phyloP scores from a whole-genome alignment of 2,113 vertebrate genomes.

The Hemiprocne comata region DNA sequence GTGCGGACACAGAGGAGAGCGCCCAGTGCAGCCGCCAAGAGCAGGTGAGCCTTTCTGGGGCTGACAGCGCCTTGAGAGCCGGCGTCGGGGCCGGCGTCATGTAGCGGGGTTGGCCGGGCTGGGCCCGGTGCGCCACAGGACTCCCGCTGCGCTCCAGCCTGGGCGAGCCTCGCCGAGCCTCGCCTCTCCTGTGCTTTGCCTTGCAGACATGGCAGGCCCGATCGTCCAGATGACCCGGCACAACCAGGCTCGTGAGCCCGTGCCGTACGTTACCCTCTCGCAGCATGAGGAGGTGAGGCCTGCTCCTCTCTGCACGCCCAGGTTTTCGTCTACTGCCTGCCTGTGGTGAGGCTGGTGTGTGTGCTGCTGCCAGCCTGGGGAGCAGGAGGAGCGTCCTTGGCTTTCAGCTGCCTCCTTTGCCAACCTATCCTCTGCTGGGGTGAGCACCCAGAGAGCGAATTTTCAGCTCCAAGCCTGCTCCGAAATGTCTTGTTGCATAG shows the following conservation, averaged over 20 bases:
- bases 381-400: not conserved
- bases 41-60: not conserved
- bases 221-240: conserved; percentile 83
- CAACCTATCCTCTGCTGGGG: not conserved
- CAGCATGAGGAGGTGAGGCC: conserved; percentile 80
- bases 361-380: not conserved
- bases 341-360: not conserved
- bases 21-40: too few relatives aligned
- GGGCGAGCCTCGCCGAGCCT: not conserved
- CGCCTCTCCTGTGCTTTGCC: conserved; percentile 16
- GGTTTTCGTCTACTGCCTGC: not conserved
- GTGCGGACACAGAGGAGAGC: too few relatives aligned
- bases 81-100: too few relatives aligned
- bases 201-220: conserved; percentile 83
- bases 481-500: not conserved
- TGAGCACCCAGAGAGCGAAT: not conserved
- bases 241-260: conserved; percentile 74
- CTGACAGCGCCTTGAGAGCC: not conserved
- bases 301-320: fast-evolving
- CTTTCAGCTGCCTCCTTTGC: not conserved
- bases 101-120: too few relatives aligned
- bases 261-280: conserved; percentile 72
- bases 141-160: not conserved
- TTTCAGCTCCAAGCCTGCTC: not conserved
- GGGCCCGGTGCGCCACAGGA: too few relatives aligned